phyloP scores from a whole-genome alignment of 2,888 invertebrate species.

The Apantesis nais region DNA sequence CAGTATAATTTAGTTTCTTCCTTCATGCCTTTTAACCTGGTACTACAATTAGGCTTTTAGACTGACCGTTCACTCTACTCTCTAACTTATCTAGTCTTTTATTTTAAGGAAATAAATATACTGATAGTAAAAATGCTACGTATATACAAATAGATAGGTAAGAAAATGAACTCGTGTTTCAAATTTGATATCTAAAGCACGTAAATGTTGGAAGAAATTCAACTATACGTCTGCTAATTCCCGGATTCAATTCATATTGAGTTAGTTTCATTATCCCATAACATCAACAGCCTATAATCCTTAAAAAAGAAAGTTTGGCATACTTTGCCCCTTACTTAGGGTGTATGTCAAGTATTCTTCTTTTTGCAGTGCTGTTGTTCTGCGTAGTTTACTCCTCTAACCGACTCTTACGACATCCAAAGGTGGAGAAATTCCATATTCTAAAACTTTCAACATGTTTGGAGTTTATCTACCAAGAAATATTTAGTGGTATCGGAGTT shows the following conservation, averaged over 20 bases:
- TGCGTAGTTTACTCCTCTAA: no score
- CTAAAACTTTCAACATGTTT: no score
- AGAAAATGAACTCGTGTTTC: background rate
- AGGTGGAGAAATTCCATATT: no score
- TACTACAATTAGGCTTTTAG: conserved; percentile 12
- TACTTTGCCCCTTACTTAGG: no score
- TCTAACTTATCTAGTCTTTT: background rate
- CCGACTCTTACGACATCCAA: no score
- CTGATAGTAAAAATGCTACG: no score
- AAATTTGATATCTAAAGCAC: background rate
- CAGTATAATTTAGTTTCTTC: conserved; percentile 6
- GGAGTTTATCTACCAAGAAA: background rate
- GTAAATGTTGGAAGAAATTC: background rate
- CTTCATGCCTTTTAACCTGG: conserved; percentile 3
- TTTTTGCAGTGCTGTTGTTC: no score
- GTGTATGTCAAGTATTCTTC: no score
- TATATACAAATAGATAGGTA: background rate
- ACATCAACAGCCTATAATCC: no score
- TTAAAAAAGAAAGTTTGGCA: no score
- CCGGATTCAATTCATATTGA: background rate
- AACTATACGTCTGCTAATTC: background rate
- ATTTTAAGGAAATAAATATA: no score
- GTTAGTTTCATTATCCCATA: no score
- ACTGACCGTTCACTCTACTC: background rate
- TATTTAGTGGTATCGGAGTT: background rate